These are phyloP conservation scores for Phanerotoma sp. DNA, from an alignment of 2,888 invertebrate genomes.

Conservation along the genomic window DNA sequence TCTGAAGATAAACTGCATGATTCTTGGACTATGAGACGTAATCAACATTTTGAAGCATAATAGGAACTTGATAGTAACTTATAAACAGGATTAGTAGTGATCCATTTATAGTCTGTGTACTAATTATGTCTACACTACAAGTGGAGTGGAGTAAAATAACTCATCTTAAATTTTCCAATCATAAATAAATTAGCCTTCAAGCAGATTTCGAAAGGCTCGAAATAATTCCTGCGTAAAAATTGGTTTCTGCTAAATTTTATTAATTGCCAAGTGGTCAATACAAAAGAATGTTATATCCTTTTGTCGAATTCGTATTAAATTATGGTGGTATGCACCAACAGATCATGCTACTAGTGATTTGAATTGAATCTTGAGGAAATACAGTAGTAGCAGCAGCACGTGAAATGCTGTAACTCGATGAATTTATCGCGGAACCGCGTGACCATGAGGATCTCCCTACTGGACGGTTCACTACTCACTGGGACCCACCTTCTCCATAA, in stretches of 20 bases:
- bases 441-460: constrained; percentile 9
- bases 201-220: too few species aligned
- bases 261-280: constrained; percentile 41
- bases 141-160: too few species aligned
- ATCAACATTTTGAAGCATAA: neutral
- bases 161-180: too few species aligned
- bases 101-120: too few species aligned
- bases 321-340: constrained; percentile 5
- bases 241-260: constrained; percentile 53
- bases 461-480: neutral
- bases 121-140: too few species aligned
- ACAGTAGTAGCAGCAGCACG: constrained; percentile 20
- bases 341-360: neutral
- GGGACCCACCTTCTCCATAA: neutral
- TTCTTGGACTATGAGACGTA: too few species aligned
- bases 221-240: too few species aligned
- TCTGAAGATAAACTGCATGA: too few species aligned
- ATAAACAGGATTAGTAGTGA: too few species aligned
- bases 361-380: neutral
- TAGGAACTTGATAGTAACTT: too few species aligned
- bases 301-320: constrained; percentile 18
- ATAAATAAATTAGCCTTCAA: too few species aligned
- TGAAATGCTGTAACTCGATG: constrained; percentile 50
- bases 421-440: constrained; percentile 47
- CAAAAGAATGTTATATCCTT: constrained; percentile 30